Conservation (phyloP, 2,888 invertebrate species). For the Nephrotoma appendiculata region DNA sequence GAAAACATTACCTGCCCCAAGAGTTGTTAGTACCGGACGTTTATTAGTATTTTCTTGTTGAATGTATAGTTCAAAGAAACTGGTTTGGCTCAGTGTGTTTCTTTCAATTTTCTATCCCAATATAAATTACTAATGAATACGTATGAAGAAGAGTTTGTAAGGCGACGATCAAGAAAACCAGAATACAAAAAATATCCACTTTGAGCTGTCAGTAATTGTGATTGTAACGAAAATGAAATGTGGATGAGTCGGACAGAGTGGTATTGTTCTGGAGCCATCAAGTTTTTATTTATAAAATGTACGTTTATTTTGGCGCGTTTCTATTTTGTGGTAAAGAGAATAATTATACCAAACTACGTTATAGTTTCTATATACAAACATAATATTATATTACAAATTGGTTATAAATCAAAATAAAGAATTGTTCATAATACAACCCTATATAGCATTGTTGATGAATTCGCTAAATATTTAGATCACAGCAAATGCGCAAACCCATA, state of each 20-base stretch:
- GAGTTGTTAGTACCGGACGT: not conserved
- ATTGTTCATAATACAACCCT: too few species aligned
- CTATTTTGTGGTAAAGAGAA: not conserved
- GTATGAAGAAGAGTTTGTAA: not conserved
- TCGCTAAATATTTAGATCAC: too few species aligned
- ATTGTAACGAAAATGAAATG: not conserved
- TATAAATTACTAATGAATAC: not conserved
- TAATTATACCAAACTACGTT: not conserved
- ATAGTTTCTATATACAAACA: not conserved
- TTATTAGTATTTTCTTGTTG: not conserved
- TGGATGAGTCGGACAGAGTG: not conserved
- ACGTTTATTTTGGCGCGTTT: not conserved
- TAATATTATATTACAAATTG: too few species aligned
- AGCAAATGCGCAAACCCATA: too few species aligned
- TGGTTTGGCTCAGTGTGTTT: not conserved
- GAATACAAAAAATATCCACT: not conserved
- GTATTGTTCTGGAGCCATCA: not conserved
- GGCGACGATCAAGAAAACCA: not conserved
- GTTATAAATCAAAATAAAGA: too few species aligned
- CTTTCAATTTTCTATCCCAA: not conserved
- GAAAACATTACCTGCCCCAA: not conserved
- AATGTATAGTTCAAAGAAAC: not conserved
- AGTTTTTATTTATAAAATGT: not conserved
- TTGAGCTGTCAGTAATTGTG: not conserved
- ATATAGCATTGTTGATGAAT: too few species aligned